Evolutionary conservation across 2,888 invertebrate genomes (phyloP), one percentile per base, ranked within the genome.

Genomic region (Congeria kusceri): DNA sequence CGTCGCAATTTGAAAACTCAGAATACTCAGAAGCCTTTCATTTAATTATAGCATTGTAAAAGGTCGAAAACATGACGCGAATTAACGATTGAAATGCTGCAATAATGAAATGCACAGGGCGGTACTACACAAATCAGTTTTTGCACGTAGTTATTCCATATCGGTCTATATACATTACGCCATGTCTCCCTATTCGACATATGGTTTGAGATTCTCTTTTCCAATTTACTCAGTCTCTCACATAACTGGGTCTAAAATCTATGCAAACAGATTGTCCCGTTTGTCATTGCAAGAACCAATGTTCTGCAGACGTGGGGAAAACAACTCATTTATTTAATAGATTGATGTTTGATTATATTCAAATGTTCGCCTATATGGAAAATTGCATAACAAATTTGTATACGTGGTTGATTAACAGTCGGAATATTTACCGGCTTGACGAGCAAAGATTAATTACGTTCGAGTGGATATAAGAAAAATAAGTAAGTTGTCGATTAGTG

Each of bases 271-370:
- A 23, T 39, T 57, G 27, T 57, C 57, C 57, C 46, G 25, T 28
- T 25, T 32, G 58, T 39, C 67, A 20, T 25, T 44, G 57, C 39
- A 67, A 44, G 44, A 1, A 58, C 56, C 67, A 44, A 67, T 44
- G 32, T 57, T 39, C 25, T 67, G 39, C 56, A 1, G 25, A 13
- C 7, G 7, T 58, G 39, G 7, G 44, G 58, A 32, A 67, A 67
- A 67, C 67, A 67, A 67, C 20, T 67, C 58, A 39, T 67, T 67
- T 32, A 58, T 67, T 67, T 32, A n/a, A 53, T 20, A n/a, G 53
- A 53, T 53, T 53, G 53, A 25, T 23, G 9, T 25, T 20, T 23
- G 53, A 53, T 53, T 53, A 53, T 53, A 53, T 53, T 53, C 53
- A 53, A 53, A 53, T 13, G 53, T 9, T 25, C 53, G 39, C 3